A percentile compares a stretch with the other conserved stretches of the same genome.
Conservation (phyloP, 2,888 invertebrate species). For the Eugnorisma glareosa region DNA sequence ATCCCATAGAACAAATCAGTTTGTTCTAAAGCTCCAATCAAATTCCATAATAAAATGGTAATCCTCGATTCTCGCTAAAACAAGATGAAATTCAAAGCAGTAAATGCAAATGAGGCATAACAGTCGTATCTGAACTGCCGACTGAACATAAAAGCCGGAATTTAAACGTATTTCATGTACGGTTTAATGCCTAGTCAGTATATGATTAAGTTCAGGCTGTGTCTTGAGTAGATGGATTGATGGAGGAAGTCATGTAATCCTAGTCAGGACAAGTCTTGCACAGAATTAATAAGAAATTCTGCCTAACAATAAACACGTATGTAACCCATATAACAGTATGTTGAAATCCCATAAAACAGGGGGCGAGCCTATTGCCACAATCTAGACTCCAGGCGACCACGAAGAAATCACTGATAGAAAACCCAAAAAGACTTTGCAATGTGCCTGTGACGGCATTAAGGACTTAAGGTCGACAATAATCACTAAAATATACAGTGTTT, state of each 20-base stretch:
- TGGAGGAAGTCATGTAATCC: neutral
- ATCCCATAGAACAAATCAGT: conserved; percentile 2
- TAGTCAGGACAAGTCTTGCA: neutral
- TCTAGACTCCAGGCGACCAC: neutral
- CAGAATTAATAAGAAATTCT: neutral
- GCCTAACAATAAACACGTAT: neutral
- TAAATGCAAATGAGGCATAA: conserved; percentile 48
- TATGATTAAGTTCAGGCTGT: conserved; percentile 29
- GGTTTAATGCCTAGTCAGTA: conserved; percentile 27
- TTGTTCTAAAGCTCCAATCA: conserved; percentile 25
- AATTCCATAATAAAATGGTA: conserved; percentile 35
- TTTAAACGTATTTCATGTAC: conserved; percentile 23
- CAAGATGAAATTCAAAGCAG: conserved; percentile 46
- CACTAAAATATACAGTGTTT: too few species aligned
- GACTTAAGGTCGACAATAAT: too few species aligned
- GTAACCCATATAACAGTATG: too few species aligned
- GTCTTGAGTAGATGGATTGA: neutral
- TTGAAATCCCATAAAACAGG: neutral
- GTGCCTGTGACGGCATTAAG: too few species aligned
- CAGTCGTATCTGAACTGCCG: conserved; percentile 12
- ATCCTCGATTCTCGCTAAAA: conserved; percentile 29
- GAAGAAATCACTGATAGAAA: neutral
- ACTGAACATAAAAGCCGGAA: conserved; percentile 31
- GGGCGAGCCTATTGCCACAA: neutral
- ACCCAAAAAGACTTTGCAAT: neutral